Evolutionary conservation across 1,140 invertebrate genomes (phyloP).

Genomic region (Amyelois transitella): DNA sequence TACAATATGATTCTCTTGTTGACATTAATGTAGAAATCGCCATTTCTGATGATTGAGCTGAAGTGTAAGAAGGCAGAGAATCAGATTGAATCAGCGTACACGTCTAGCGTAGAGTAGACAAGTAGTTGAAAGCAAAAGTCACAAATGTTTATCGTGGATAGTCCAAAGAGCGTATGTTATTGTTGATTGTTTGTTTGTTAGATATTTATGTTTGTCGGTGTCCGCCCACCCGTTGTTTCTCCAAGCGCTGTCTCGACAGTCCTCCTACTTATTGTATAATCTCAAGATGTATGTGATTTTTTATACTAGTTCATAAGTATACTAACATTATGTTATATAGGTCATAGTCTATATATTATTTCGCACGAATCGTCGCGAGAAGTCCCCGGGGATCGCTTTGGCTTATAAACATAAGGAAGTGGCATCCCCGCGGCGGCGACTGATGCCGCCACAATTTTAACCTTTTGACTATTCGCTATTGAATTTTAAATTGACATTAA

Average conservation of each 20-base stretch:
- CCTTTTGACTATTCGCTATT: conserved; percentile 16
- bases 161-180: conserved; percentile 61
- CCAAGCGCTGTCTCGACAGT: conserved; percentile 56
- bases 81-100: too few relatives aligned
- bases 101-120: neutral
- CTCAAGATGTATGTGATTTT: conserved; percentile 70
- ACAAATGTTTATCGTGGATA: conserved; percentile 27
- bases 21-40: too few relatives aligned
- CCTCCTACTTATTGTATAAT: conserved; percentile 67
- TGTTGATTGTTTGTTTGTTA: conserved; percentile 45
- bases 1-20: neutral
- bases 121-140: conserved; percentile 44
- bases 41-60: too few relatives aligned
- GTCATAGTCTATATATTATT: conserved; percentile 27
- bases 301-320: conserved; percentile 58
- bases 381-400: conserved; percentile 43
- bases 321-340: conserved; percentile 47
- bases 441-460: conserved; percentile 16
- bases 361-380: conserved; percentile 11
- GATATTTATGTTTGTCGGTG: conserved; percentile 36
- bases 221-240: conserved; percentile 56
- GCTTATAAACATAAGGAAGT: conserved; percentile 65
- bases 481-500: conserved; percentile 37
- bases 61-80: too few relatives aligned
- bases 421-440: conserved; percentile 27